Evolutionary conservation across 2,888 invertebrate genomes (phyloP), one percentile per base, ranked within the genome.

Genomic region (Drosophila longiperda): DNA sequence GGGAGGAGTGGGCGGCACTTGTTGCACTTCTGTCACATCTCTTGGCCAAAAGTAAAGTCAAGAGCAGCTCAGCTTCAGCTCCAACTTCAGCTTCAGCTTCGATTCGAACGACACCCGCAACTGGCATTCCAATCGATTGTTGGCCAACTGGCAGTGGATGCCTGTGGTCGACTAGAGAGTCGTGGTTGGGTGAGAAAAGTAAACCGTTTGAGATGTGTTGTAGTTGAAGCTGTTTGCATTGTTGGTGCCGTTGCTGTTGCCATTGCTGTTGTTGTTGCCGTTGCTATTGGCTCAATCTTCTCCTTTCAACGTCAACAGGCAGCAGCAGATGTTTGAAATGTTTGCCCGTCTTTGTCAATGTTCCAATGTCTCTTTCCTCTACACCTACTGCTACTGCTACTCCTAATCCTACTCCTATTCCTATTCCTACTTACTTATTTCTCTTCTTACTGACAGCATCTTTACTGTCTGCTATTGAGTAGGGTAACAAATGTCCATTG

Each of bases 111-210:
- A 75, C 77, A 83, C 83, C 83, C 88, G 86, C 88, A 79, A 81
- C 75, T 75, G 65, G 61, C 85, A 85, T 85, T 86, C 88, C 85
- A 70, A 80, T 81, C 89, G 87, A 83, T 88, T 81, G 83, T 88
- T 85, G 79, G 73, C 71, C 70, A 79, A 81, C 86, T 81, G 72
- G 76, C 67, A 57, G 29, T 40, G 74, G 73, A 85, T 78, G 73
- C 73, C 74, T 76, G 58, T 71, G 66, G 77, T 75, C 59, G 71
- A 32, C 40, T 60, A 34, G 15, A 33, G 32, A 38, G 63, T 73
- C 64, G 55, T 68, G 69, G 53, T 68, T 54, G 73, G 72, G 88
- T 83, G 86, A 85, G 83, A 87, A 87, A 85, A 85, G 88, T 82
- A 73, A 85, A 77, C 83, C 80, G 73, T 87, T 76, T 62, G 71